phyloP scores from a whole-genome alignment of 2,113 vertebrate genomes.

The Tautogolabrus adspersus region DNA sequence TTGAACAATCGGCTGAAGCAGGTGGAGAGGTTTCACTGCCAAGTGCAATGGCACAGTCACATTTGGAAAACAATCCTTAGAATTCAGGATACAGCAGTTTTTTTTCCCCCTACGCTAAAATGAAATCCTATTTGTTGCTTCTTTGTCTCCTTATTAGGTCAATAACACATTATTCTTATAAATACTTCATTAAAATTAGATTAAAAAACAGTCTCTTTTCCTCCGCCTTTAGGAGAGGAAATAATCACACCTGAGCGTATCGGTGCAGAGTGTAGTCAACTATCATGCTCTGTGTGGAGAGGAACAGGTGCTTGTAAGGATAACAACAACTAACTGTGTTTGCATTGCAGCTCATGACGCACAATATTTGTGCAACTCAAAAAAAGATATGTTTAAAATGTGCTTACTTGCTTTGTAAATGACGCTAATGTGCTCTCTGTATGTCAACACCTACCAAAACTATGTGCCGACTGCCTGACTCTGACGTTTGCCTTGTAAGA shows the following conservation, averaged over 20 bases:
- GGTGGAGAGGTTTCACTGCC: neutral
- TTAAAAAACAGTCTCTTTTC: too few relatives aligned
- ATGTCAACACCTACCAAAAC: neutral
- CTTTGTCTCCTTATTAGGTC: neutral
- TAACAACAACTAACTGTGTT: neutral
- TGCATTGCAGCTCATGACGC: neutral
- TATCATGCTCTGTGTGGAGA: neutral
- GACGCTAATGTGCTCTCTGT: neutral
- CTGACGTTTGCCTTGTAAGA: slow-evolving; percentile 4
- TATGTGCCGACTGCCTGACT: neutral
- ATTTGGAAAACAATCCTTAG: neutral
- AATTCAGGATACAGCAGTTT: neutral
- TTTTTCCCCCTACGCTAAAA: neutral
- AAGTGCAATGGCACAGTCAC: neutral
- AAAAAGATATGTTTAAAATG: neutral
- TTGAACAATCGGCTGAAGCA: neutral
- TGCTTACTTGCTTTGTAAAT: too few relatives aligned
- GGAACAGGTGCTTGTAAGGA: slow-evolving; percentile 2
- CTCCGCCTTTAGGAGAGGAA: neutral
- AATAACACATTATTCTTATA: neutral
- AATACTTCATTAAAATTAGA: too few relatives aligned
- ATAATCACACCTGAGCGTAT: neutral
- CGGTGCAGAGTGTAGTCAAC: too few relatives aligned
- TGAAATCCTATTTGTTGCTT: neutral
- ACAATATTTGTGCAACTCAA: too few relatives aligned